These are phyloP conservation scores for Cygnus olor DNA, from an alignment of 2,797 vertebrate species.

Conservation along the genomic window DNA sequence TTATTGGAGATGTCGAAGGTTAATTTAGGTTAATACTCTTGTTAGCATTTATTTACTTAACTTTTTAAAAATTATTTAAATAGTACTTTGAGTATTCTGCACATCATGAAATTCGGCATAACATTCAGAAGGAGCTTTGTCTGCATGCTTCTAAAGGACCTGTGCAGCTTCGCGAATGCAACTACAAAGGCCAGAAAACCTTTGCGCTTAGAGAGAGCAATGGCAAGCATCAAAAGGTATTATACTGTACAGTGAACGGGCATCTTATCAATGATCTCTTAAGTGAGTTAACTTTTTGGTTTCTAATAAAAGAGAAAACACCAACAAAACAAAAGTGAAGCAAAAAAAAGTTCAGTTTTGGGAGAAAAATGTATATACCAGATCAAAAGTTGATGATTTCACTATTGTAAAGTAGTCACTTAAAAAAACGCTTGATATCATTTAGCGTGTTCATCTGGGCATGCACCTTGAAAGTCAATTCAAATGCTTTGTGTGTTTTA, in stretches of 20 bases:
- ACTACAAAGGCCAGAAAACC: constrained; percentile 87
- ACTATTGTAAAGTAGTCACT: background rate
- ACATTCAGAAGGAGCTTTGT: constrained; percentile 97
- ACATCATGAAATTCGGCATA: constrained; percentile 92
- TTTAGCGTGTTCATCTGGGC: background rate
- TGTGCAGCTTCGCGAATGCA: constrained; percentile 88
- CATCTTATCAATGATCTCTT: background rate
- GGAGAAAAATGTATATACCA: background rate
- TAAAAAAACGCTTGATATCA: background rate
- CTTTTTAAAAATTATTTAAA: constrained; percentile 9
- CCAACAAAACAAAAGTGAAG: background rate
- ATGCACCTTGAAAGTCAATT: background rate
- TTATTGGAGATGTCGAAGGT: background rate
- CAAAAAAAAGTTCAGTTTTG: background rate
- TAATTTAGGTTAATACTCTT: background rate
- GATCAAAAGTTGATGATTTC: background rate
- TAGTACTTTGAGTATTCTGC: constrained; percentile 97
- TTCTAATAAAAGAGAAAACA: background rate
- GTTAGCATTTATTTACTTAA: background rate
- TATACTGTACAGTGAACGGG: background rate
- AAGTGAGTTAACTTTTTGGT: background rate
- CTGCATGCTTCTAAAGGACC: constrained; percentile 83
- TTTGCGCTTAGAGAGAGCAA: constrained; percentile 82
- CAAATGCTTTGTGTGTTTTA: background rate
- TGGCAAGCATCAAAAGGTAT: constrained; percentile 94